A percentile compares a stretch with the other conserved stretches of the same genome.
Evolutionary conservation across 2,113 vertebrate genomes (phyloP).

Genomic region (Platycercus adscitus): DNA sequence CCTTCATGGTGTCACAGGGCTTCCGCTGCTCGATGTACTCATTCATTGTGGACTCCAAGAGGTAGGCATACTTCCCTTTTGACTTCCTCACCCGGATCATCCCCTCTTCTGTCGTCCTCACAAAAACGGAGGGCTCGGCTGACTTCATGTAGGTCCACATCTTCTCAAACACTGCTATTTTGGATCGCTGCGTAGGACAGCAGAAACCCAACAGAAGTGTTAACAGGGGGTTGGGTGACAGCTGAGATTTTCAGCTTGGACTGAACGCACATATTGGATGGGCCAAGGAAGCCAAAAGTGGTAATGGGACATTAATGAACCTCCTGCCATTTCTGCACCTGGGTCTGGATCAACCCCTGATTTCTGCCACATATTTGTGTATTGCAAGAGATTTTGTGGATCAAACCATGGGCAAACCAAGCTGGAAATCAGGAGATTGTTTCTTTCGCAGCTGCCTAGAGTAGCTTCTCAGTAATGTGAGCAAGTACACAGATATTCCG

Average conservation of each 20-base stretch:
- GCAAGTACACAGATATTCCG: neutral
- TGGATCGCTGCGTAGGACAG: slow-evolving; percentile 85
- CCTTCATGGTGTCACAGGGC: slow-evolving; percentile 99
- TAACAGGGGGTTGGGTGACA: neutral
- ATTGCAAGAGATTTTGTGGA: neutral
- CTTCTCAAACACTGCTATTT: slow-evolving; percentile 99
- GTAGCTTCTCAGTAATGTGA: neutral
- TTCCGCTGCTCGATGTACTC: slow-evolving; percentile 98
- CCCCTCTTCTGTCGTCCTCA: slow-evolving; percentile 96
- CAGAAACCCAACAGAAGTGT: slow-evolving; percentile 50
- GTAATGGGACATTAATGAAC: neutral
- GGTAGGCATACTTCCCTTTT: slow-evolving; percentile 98
- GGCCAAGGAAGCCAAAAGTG: slow-evolving; percentile 14
- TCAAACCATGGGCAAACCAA: slow-evolving; percentile 21
- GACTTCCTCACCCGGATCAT: slow-evolving; percentile 96
- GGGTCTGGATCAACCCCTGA: neutral
- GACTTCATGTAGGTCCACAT: slow-evolving; percentile 99
- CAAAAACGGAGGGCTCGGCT: slow-evolving; percentile 96
- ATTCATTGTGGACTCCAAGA: slow-evolving; percentile 98
- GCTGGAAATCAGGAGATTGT: neutral
- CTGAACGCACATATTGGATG: neutral
- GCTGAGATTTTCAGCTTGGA: slow-evolving; percentile 46
- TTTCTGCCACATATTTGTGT: neutral
- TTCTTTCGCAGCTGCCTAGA: slow-evolving; percentile 27
- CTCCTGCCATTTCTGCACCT: neutral